These are phyloP conservation scores for Pelosia muscerda DNA, from an alignment of 2,888 invertebrate genomes.

Conservation along the genomic window DNA sequence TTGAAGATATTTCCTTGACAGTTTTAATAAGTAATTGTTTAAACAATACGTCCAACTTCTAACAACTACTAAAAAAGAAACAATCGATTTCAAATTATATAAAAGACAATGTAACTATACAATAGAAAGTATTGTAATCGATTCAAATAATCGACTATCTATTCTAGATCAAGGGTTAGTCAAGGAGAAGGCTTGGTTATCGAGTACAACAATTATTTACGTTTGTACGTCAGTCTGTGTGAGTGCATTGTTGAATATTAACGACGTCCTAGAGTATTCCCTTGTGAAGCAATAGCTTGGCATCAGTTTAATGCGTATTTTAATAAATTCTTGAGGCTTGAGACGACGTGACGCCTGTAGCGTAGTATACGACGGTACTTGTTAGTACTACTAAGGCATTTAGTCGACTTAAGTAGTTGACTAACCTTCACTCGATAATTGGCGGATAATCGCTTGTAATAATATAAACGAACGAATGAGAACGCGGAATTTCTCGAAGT, in stretches of 20 bases:
- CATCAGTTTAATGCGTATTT: conserved; percentile 45
- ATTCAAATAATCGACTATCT: conserved; percentile 43
- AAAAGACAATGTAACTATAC: conserved; percentile 21
- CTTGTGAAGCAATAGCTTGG: conserved; percentile 65
- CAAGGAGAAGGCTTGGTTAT: conserved; percentile 56
- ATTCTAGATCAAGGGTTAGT: conserved; percentile 68
- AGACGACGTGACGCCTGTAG: conserved; percentile 34
- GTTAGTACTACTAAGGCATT: conserved; percentile 23
- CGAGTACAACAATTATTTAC: conserved; percentile 51
- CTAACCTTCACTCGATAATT: conserved; percentile 33
- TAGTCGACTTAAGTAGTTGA: conserved; percentile 31
- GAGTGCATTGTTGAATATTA: conserved; percentile 65
- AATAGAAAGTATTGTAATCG: conserved; percentile 29
- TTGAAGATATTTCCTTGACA: neutral
- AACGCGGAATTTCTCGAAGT: conserved; percentile 11
- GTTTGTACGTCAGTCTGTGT: conserved; percentile 35
- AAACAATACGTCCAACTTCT: neutral
- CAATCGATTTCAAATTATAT: conserved; percentile 5
- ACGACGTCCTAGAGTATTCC: conserved; percentile 65
- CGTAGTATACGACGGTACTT: conserved; percentile 15
- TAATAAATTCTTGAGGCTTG: conserved; percentile 35
- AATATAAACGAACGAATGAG: conserved; percentile 29
- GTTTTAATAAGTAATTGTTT: neutral
- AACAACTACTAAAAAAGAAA: neutral
- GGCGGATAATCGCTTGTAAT: conserved; percentile 30